Evolutionary conservation across 2,888 invertebrate species (phyloP), one percentile per base, ranked within the genome.

Genomic region (Clusia tigrina): DNA sequence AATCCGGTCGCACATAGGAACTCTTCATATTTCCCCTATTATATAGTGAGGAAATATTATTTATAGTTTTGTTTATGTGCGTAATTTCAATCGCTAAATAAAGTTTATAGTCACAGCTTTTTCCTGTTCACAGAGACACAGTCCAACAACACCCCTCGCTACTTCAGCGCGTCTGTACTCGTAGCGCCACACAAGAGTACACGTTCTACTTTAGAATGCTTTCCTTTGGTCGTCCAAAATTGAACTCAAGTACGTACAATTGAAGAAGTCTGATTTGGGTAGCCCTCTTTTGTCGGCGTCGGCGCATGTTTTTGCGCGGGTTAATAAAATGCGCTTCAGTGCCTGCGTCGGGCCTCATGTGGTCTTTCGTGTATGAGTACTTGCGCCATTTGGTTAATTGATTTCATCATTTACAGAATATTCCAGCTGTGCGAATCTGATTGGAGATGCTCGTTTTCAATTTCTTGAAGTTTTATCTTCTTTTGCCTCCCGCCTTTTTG

Each of bases 51-150:
- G n/a, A n/a, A n/a, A n/a, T n/a, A n/a, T n/a, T n/a, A n/a, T n/a
- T n/a, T n/a, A n/a, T n/a, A n/a, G n/a, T n/a, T n/a, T n/a, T n/a
- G n/a, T n/a, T n/a, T n/a, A n/a, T n/a, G n/a, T n/a, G n/a, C n/a
- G n/a, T n/a, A n/a, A n/a, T 71, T 77, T 77, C 69, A 65, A 70
- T 61, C 72, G n/a, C n/a, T 71, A 68, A 69, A 78, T 78, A 73
- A 76, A 74, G 71, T 78, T 76, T 73, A 76, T 78, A 70, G 73
- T 76, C 72, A 73, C 74, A 77, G 73, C 71, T 77, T 69, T 73
- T 71, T 42, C 15, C 42, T 9, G 32, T 6, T 12, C 6, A 32
- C 32, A 9, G 12, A 32, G 12, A 32, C 6, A 32, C n/a, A n/a
- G n/a, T n/a, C n/a, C n/a, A n/a, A n/a, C n/a, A n/a, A n/a, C n/a